Conservation (phyloP, 2,888 invertebrate species). For the Tipula lateralis region DNA sequence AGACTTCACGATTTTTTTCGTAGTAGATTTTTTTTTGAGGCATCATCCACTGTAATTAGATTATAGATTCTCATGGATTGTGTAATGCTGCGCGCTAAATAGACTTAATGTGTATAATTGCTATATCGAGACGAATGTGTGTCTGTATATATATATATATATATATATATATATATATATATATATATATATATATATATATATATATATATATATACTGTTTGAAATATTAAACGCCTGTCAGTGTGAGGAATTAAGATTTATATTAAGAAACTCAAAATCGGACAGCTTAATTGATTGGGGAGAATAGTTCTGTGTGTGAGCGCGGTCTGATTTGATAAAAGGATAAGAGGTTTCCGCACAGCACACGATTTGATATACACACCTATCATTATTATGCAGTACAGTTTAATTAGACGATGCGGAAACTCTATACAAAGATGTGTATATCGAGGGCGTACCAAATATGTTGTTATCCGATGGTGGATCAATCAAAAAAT, state of each 20-base stretch:
- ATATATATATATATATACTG: not conserved
- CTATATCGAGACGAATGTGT: too few species aligned
- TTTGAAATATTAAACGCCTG: slow-evolving; percentile 11
- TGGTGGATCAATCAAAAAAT: not conserved
- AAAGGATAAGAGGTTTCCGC: not conserved
- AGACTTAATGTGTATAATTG: not conserved
- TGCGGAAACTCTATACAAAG: not conserved
- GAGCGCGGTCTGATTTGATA: not conserved
- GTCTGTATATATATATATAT: not conserved
- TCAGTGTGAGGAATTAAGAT: not conserved
- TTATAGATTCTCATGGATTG: not conserved
- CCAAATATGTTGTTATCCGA: not conserved
- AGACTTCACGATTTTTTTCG: not conserved
- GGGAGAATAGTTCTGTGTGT: not conserved
- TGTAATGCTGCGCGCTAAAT: not conserved
- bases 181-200: too few species aligned
- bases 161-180: too few species aligned
- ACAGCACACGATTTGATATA: not conserved
- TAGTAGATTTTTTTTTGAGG: not conserved
- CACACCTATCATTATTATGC: not conserved
- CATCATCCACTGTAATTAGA: slow-evolving; percentile 15
- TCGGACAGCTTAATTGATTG: slow-evolving; percentile 5
- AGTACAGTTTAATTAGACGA: not conserved
- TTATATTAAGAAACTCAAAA: not conserved
- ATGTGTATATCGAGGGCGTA: not conserved